Percentiles rank a stretch among this genome's conserved stretches.
Conservation (phyloP, 2,888 invertebrate genomes). For the Alentia gelatinosa region DNA sequence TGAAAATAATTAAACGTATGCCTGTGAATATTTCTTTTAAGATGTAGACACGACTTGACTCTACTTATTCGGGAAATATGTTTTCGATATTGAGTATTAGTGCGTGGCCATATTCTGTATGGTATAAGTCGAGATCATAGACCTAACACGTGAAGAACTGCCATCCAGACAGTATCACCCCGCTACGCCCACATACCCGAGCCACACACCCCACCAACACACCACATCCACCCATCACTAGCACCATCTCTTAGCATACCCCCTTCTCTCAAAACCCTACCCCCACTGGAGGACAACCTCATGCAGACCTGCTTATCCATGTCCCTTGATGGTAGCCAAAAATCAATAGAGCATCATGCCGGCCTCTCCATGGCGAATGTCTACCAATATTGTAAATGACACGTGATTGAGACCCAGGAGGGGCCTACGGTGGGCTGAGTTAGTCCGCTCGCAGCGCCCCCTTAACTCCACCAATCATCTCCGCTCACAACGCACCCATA, state of each 20-base stretch:
- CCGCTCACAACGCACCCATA: not conserved
- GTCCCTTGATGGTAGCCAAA: not conserved
- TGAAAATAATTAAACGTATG: too few relatives aligned
- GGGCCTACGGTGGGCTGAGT: not conserved
- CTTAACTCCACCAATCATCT: not conserved
- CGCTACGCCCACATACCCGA: not conserved
- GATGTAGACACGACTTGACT: too few relatives aligned
- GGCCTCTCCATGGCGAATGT: slow-evolving; percentile 28
- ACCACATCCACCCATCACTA: not conserved
- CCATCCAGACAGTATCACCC: not conserved
- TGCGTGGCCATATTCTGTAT: too few relatives aligned
- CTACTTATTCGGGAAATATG: too few relatives aligned
- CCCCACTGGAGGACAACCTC: not conserved
- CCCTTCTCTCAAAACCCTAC: not conserved
- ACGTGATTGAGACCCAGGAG: slow-evolving; percentile 22
- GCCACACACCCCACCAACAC: not conserved
- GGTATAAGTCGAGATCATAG: too few relatives aligned
- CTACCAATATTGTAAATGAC: slow-evolving; percentile 45
- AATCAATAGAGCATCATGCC: slow-evolving; percentile 37
- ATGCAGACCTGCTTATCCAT: slow-evolving; percentile 2
- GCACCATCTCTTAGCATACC: not conserved
- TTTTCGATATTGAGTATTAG: too few relatives aligned
- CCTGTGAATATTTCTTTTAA: too few relatives aligned
- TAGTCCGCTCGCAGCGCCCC: not conserved
- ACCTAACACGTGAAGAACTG: not conserved